Percentiles rank a stretch among this genome's conserved stretches.
Conservation (phyloP, 2,113 vertebrate species). For the Egretta garzetta region DNA sequence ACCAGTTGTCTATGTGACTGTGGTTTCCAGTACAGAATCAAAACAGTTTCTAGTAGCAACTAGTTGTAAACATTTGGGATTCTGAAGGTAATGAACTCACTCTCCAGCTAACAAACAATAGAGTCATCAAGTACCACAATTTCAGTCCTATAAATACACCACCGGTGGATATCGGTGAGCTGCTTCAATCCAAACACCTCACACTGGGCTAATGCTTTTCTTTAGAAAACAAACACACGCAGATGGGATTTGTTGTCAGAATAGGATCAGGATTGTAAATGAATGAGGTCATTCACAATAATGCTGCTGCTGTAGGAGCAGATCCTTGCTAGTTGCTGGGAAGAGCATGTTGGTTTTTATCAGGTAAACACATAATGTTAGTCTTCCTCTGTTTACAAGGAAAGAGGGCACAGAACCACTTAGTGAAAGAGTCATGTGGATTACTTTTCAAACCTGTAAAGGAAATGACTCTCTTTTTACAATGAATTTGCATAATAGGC, state of each 20-base stretch:
- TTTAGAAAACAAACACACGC: conserved; percentile 56
- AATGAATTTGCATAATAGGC: not conserved
- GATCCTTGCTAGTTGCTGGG: conserved; percentile 31
- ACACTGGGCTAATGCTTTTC: not conserved
- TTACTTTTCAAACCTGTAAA: not conserved
- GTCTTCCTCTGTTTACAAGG: conserved; percentile 5
- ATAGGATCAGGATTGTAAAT: conserved; percentile 43
- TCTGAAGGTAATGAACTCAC: conserved; percentile 37
- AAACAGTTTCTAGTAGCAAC: conserved; percentile 55
- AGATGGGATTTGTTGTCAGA: conserved; percentile 66
- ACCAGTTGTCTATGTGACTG: not conserved
- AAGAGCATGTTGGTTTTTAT: not conserved
- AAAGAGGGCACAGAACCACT: not conserved
- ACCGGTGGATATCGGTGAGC: not conserved
- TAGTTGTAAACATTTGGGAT: conserved; percentile 35
- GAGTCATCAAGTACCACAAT: conserved; percentile 4
- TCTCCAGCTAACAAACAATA: conserved; percentile 30
- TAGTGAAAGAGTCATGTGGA: not conserved
- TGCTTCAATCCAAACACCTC: conserved; percentile 21
- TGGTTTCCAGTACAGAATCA: conserved; percentile 52
- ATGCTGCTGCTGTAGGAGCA: conserved; percentile 17
- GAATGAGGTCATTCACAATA: conserved; percentile 56
- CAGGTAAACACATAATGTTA: conserved; percentile 34
- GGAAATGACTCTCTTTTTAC: not conserved
- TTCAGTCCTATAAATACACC: conserved; percentile 2